Base-by-base conservation (phyloP, 2,113 vertebrate species). In the Pterocles orientalis region DNA sequence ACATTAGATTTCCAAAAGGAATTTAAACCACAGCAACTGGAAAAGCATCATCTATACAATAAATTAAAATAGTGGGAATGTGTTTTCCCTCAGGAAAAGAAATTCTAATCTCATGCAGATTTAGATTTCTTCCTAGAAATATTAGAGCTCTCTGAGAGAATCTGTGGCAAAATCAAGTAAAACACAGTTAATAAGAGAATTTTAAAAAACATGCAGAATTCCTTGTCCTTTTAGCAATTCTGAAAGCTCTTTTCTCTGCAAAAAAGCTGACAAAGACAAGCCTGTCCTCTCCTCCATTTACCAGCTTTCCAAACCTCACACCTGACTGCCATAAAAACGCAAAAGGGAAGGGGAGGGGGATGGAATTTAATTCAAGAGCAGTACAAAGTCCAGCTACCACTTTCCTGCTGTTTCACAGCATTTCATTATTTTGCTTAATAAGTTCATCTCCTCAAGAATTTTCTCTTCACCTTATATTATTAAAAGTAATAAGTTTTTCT, bases 351-450 rank as follows among this genome's bases (percentile, higher is more conserved):
- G 94, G 50, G 71, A 26, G 51, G 12, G 51, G 76, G 18, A 11
- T 96, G 93, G 95, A 96, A 98, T 98, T 97, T 97, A 97, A 98
- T 97, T 98, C 98, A 97, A 98, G 97, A 98, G 97, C 89, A 91
- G 93, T 97, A 97, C 96, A 97, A 98, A 97, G 93, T 97, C 97
- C 95, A 97, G 97, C 95, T 97, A 97, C 96, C 97, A 97, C 96
- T 97, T 97, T 95, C 97, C 97, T 96, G 98, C 97, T 98, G 96
- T 98, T 98, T 98, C 97, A 92, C 94, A 93, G 97, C 94, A 98
- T 98, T 98, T 98, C 98, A 98, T 98, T 98, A 98, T 98, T 98
- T 98, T 98, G 97, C 98, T 98, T 98, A 98, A 98, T 98, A 98
- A 98, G 97, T 98, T 98, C 98, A 98, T 98, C 97, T 98, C 97